Percentiles rank a stretch among this genome's conserved stretches.
Conservation (phyloP, 2,888 invertebrate genomes). For the Strigamia maritima region DNA sequence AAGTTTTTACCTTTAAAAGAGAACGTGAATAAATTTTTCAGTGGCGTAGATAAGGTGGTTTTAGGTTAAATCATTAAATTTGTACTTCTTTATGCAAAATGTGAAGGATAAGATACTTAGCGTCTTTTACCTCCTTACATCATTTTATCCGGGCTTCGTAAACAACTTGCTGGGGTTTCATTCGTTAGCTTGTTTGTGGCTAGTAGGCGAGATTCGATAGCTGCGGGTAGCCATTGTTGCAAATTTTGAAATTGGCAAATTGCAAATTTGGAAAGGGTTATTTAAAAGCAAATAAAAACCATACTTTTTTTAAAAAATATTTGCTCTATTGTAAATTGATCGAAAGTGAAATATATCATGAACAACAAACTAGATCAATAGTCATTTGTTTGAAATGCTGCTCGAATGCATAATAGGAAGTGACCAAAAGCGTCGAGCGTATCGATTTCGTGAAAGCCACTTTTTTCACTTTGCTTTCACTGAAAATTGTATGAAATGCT, state of each 20-base stretch:
- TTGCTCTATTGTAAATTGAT: no score
- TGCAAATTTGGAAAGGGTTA: not conserved
- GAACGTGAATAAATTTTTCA: not conserved
- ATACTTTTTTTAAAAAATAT: no score
- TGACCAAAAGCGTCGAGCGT: no score
- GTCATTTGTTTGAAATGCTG: no score
- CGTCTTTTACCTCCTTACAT: not conserved
- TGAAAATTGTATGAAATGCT: no score
- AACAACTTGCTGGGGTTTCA: not conserved
- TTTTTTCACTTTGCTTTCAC: no score
- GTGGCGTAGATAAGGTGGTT: not conserved
- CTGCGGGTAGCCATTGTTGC: not conserved
- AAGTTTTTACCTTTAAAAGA: no score
- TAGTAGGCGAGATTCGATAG: not conserved
- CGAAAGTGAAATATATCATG: no score
- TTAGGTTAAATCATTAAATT: not conserved
- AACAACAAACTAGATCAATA: no score
- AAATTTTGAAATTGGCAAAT: not conserved
- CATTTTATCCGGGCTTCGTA: not conserved
- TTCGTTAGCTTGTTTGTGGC: not conserved
- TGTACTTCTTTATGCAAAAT: not conserved
- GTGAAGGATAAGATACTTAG: not conserved
- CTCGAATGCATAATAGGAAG: no score
- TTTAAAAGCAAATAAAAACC: not conserved
- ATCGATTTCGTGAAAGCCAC: no score